Conservation (phyloP, 2,888 invertebrate genomes). For the Myopa testacea region DNA sequence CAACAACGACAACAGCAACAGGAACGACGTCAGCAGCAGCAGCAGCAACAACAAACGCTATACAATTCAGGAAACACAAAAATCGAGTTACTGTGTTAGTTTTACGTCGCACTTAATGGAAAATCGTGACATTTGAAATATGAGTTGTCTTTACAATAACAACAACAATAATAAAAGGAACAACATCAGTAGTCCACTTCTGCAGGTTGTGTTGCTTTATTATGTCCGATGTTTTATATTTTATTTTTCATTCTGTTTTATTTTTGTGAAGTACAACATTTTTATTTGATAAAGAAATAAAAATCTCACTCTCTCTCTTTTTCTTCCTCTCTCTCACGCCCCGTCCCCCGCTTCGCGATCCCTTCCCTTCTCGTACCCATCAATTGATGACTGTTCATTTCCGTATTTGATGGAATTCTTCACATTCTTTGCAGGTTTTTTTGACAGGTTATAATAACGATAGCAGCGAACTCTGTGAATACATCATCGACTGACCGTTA, state of each 20-base stretch:
- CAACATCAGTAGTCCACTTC: neutral
- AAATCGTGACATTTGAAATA: conserved; percentile 39
- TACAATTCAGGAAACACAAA: conserved; percentile 16
- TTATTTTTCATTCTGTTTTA: neutral
- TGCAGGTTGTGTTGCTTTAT: neutral
- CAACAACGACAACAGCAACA: neutral
- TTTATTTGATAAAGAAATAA: neutral
- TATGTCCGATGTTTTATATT: neutral
- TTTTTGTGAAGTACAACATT: neutral
- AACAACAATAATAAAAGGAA: neutral
- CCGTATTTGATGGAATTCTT: conserved; percentile 37
- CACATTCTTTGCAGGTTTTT: conserved; percentile 27
- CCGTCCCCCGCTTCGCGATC: neutral
- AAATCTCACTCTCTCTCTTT: neutral
- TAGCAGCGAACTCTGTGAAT: neutral
- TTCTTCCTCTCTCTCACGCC: neutral
- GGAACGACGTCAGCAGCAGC: neutral
- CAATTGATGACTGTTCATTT: conserved; percentile 44
- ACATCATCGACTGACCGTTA: conserved; percentile 9
- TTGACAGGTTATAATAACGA: conserved; percentile 22
- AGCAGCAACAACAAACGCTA: neutral
- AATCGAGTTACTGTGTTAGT: conserved; percentile 36
- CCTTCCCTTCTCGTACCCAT: neutral
- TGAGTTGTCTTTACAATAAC: conserved; percentile 6
- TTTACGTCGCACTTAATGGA: conserved; percentile 37